Conservation (phyloP, 1,140 invertebrate genomes). For the Neotoxoptera formosana region DNA sequence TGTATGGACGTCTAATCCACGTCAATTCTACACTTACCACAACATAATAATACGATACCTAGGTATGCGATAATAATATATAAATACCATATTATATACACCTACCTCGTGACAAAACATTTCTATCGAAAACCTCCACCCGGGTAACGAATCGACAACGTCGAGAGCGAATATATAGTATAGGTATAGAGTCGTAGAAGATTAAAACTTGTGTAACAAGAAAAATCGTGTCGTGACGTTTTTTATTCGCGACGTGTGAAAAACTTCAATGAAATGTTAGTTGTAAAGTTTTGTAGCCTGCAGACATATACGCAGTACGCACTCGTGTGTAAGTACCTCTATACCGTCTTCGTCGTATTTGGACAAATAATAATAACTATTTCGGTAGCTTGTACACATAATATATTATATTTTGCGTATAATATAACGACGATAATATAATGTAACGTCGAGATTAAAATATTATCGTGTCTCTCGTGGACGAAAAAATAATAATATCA, state of each 20-base stretch:
- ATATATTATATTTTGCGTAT: background rate
- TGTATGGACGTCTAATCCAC: background rate
- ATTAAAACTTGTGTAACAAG: too few species aligned
- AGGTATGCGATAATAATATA: too few species aligned
- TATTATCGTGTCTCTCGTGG: too few species aligned
- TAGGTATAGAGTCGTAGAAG: background rate
- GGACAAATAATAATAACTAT: background rate
- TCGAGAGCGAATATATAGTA: background rate
- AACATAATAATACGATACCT: too few species aligned
- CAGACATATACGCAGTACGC: background rate
- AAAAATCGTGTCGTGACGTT: background rate
- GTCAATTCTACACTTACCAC: background rate
- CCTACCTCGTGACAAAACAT: background rate
- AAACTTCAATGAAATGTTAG: background rate
- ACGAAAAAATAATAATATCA: too few species aligned
- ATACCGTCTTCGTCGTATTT: background rate
- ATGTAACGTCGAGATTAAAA: too few species aligned
- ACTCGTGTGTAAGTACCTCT: background rate
- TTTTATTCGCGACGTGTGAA: too few species aligned
- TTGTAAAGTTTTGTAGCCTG: background rate
- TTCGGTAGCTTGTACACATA: rapidly evolving
- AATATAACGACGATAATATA: too few species aligned
- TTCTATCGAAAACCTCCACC: background rate
- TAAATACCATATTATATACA: too few species aligned
- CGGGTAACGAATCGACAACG: background rate